Percentiles rank a stretch among this genome's conserved stretches.
Conservation (phyloP, 2,797 vertebrate genomes). For the Notamacropus eugenii region DNA sequence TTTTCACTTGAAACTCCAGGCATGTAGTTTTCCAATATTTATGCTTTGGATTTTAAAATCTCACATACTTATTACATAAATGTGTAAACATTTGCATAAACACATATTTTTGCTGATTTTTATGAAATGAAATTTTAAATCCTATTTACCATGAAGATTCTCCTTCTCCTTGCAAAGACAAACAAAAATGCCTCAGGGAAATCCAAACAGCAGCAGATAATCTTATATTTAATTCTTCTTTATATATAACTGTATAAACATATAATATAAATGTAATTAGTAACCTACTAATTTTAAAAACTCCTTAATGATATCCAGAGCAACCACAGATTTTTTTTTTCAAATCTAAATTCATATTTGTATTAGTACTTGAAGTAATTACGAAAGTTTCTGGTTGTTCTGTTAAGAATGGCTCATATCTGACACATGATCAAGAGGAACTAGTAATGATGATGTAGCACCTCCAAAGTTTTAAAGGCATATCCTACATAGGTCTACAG, state of each 20-base stretch:
- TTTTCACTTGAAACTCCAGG: constrained; percentile 78
- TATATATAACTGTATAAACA: constrained; percentile 72
- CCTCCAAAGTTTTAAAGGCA: constrained; percentile 91
- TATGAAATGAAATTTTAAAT: constrained; percentile 68
- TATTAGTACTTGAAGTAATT: constrained; percentile 80
- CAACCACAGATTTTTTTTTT: constrained; percentile 72
- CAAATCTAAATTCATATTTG: constrained; percentile 78
- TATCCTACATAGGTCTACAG: constrained; percentile 94
- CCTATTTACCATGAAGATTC: constrained; percentile 70
- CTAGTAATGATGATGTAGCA: constrained; percentile 84
- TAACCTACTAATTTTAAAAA: constrained; percentile 82
- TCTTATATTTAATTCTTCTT: constrained; percentile 75
- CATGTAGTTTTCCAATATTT: constrained; percentile 63
- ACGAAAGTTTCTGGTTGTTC: constrained; percentile 80
- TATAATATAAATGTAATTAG: constrained; percentile 78
- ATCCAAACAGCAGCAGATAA: constrained; percentile 74
- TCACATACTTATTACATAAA: not conserved
- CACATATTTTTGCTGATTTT: constrained; percentile 54
- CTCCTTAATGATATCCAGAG: constrained; percentile 77
- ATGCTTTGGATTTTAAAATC: constrained; percentile 57
- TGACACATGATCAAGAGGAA: constrained; percentile 81
- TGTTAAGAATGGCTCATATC: constrained; percentile 85
- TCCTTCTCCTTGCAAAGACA: constrained; percentile 69
- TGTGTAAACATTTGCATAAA: constrained; percentile 29
- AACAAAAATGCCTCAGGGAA: constrained; percentile 45